Conservation (phyloP, 2,888 invertebrate species). For the Erynnis tages region DNA sequence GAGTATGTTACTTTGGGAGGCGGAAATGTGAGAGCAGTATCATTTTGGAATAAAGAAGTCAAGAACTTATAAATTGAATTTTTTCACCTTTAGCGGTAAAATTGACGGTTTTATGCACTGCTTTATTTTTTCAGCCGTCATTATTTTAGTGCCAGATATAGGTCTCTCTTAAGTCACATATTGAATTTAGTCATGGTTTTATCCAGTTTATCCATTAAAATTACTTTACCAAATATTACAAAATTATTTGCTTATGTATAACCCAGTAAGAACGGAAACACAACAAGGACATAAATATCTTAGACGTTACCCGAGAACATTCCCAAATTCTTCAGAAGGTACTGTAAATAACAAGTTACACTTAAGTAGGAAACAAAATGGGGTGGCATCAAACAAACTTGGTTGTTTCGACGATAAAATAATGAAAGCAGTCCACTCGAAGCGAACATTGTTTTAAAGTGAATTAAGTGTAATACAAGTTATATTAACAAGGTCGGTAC, state of each 20-base stretch:
- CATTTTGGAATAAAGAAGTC: neutral
- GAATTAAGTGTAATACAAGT: constrained; percentile 69
- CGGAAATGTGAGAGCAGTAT: too few species aligned
- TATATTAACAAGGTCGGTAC: constrained; percentile 66
- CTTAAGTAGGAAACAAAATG: constrained; percentile 6
- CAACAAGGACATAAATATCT: constrained; percentile 4
- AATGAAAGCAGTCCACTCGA: constrained; percentile 31
- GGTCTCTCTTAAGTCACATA: too few species aligned
- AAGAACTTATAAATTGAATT: too few species aligned
- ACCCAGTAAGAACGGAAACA: neutral
- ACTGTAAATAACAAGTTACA: neutral
- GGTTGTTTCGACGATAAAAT: constrained; percentile 10
- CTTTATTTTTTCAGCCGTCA: too few species aligned
- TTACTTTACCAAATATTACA: neutral
- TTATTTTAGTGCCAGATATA: too few species aligned
- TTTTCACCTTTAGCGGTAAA: too few species aligned
- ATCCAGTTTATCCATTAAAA: too few species aligned
- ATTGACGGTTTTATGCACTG: too few species aligned
- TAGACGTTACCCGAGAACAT: neutral
- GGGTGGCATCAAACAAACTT: constrained; percentile 17
- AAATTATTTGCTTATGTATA: constrained; percentile 3
- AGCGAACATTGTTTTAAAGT: constrained; percentile 53
- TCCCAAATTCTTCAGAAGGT: constrained; percentile 6
- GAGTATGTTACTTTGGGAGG: constrained; percentile 6
- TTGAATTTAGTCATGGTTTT: too few species aligned